Percentiles rank a stretch among this genome's conserved stretches.
Conservation (phyloP, 2,113 vertebrate genomes). For the Raja brachyura region DNA sequence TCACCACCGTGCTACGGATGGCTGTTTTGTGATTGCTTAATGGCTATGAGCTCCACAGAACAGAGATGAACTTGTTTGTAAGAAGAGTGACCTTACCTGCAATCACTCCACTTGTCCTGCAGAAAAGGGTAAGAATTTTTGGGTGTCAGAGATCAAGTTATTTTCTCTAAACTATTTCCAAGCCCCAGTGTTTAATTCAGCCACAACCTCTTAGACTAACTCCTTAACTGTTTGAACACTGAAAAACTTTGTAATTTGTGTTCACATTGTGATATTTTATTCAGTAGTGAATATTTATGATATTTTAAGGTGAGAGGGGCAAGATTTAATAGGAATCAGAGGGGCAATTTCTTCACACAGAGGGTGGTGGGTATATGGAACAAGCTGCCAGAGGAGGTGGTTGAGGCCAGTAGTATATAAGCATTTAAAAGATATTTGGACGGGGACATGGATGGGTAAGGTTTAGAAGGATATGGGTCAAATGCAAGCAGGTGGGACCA, state of each 20-base stretch:
- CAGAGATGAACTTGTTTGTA: constrained; percentile 77
- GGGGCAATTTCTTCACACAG: too few relatives aligned
- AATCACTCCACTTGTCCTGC: constrained; percentile 76
- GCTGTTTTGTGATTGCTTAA: not conserved
- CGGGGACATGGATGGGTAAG: too few relatives aligned
- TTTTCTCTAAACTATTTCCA: not conserved
- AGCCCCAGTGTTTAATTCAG: not conserved
- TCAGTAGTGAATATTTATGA: too few relatives aligned
- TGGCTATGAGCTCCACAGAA: constrained; percentile 42
- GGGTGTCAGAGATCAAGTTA: not conserved
- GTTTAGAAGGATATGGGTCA: too few relatives aligned
- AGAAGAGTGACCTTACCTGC: constrained; percentile 83
- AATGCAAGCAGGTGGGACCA: too few relatives aligned
- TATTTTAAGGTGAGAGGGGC: too few relatives aligned
- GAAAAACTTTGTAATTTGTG: not conserved
- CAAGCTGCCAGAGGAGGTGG: too few relatives aligned
- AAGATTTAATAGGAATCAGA: too few relatives aligned
- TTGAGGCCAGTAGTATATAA: too few relatives aligned
- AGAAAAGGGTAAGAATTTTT: constrained; percentile 72
- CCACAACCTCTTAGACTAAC: not conserved
- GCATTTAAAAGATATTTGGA: too few relatives aligned
- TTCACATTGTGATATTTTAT: not conserved
- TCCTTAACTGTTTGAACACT: not conserved
- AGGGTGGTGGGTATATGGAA: too few relatives aligned
- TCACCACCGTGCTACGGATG: not conserved